Base-by-base conservation (phyloP, 2,113 vertebrate species). In the Oceanites oceanicus region DNA sequence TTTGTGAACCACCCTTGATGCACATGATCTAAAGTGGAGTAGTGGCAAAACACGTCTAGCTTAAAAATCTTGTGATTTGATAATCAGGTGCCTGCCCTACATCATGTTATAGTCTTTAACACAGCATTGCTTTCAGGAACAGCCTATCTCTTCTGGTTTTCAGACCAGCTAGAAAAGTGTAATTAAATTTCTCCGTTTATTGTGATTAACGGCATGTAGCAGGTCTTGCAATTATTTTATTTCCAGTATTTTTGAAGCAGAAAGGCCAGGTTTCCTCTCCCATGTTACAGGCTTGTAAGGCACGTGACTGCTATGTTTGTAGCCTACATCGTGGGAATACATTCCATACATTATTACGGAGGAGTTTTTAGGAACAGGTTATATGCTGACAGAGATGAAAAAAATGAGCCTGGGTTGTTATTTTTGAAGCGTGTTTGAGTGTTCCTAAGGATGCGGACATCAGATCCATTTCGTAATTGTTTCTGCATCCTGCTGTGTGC, bases 391-490 rank as follows among this genome's bases (percentile, higher is more conserved):
- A 81, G 68, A 65, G 45, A 32, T 26, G 11, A 30, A 53, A 26
- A 81, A 89, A 30, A 49, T 0, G 21, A 59, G 27, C 47, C 42
- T 29, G 23, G 18, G 13, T 61, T 71, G 73, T 70, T 85, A 72
- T 78, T 94, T 95, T 84, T 65, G 66, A 78, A 87, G 44, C 77
- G 19, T 61, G 44, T 65, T 89, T 45, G 73, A 50, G 30, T 73
- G 66, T 73, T 94, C 89, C 70, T 40, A 10, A 81, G 66, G 91
- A 90, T 62, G 73, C 2, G 22, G 80, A 58, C 62, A 90, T 66
- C 74, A 87, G 66, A 89, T 58, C 86, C 53, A 87, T 95, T 84
- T 89, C 77, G 15, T 89, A 94, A 94, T 91, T 87, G 73, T 87
- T 95, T 79, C 62, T 87, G 62, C 11, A 20, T 71, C 79, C 66